Conservation (phyloP, 2,797 vertebrate genomes). For the Australoheros facetus region DNA sequence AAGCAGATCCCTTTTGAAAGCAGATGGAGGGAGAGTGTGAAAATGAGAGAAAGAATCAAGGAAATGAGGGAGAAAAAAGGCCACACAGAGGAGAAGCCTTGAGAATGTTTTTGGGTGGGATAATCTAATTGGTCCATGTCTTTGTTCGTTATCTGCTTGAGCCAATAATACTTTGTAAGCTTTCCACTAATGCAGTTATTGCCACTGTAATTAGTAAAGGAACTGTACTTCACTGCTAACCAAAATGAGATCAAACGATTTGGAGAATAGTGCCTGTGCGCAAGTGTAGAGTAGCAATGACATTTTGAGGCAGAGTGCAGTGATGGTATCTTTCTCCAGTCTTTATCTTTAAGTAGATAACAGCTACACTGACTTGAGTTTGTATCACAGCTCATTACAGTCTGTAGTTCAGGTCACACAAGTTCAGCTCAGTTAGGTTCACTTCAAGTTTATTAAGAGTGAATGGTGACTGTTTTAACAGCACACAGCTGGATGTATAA, state of each 20-base stretch:
- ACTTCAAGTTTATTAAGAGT: slow-evolving; percentile 31
- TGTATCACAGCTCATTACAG: slow-evolving; percentile 62
- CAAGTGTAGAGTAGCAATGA: slow-evolving; percentile 29
- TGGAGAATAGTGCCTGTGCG: not conserved
- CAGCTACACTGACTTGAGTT: slow-evolving; percentile 54
- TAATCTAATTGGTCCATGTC: slow-evolving; percentile 46
- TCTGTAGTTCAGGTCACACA: slow-evolving; percentile 44
- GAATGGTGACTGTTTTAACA: slow-evolving; percentile 11
- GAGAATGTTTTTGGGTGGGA: slow-evolving; percentile 28
- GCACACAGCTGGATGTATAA: not conserved
- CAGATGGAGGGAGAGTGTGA: slow-evolving; percentile 12
- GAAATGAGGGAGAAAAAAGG: not conserved
- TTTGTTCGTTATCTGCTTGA: slow-evolving; percentile 33
- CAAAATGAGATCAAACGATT: slow-evolving; percentile 2
- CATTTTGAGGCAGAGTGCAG: slow-evolving; percentile 48
- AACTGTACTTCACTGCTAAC: slow-evolving; percentile 3
- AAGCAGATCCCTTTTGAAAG: slow-evolving; percentile 29
- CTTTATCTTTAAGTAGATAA: slow-evolving; percentile 74
- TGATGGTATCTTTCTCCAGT: slow-evolving; percentile 65
- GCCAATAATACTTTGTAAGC: slow-evolving; percentile 23
- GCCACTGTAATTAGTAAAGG: slow-evolving; percentile 1
- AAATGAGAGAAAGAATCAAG: not conserved
- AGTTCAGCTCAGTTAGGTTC: slow-evolving; percentile 40
- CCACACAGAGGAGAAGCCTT: slow-evolving; percentile 27
- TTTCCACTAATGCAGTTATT: not conserved